These are phyloP conservation scores for Nemoura dubitans DNA, from an alignment of 2,888 invertebrate species.

Conservation along the genomic window DNA sequence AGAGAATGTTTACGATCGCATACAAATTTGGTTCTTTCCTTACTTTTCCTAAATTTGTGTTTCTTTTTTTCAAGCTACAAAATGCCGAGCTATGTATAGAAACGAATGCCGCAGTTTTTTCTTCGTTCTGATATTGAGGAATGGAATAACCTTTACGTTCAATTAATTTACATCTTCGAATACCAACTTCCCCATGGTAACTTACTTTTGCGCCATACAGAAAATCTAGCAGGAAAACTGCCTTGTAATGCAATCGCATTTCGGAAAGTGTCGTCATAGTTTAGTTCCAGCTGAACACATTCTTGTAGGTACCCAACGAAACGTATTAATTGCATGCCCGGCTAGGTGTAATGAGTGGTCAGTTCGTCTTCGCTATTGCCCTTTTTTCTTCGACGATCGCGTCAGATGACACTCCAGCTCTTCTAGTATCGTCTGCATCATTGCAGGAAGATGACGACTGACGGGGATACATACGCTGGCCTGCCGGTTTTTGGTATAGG, in stretches of 20 bases:
- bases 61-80: background rate
- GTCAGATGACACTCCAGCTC: background rate
- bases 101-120: background rate
- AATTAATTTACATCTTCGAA: background rate
- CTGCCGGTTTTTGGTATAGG: background rate
- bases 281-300: background rate
- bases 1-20: background rate
- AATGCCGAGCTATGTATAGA: background rate
- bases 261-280: background rate
- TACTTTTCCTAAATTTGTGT: background rate
- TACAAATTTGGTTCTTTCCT: background rate
- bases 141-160: background rate
- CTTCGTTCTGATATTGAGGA: background rate
- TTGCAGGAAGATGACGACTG: constrained; percentile 7
- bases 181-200: background rate
- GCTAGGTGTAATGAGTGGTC: constrained; percentile 2
- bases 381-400: background rate
- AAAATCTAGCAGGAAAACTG: background rate
- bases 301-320: background rate
- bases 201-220: background rate
- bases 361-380: background rate
- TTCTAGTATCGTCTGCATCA: background rate
- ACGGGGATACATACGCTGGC: background rate
- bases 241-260: constrained; percentile 3
- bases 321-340: background rate